Percentiles rank a stretch among this genome's conserved stretches.
phyloP scores from a whole-genome alignment of 2,797 vertebrate genomes.

The Eurystomus glaucurus region DNA sequence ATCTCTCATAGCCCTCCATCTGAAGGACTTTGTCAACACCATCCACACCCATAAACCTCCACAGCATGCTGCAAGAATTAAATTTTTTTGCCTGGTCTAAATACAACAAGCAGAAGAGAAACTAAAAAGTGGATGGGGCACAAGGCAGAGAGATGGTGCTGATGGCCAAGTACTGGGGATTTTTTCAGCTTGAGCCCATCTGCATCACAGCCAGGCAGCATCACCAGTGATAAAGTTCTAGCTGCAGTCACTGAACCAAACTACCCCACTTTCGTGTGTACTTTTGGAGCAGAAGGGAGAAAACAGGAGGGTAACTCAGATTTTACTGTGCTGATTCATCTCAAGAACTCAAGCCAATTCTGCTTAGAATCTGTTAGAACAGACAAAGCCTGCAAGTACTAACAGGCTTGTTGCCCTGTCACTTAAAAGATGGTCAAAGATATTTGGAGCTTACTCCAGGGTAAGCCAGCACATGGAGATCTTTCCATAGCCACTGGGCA shows the following conservation, averaged over 20 bases:
- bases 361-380: not conserved
- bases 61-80: not conserved
- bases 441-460: not conserved
- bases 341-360: not conserved
- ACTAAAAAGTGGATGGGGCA: not conserved
- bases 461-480: not conserved
- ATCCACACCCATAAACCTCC: not conserved
- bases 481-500: not conserved
- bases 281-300: not conserved
- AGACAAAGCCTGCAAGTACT: not conserved
- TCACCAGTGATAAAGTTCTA: not conserved
- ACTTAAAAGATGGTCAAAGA: not conserved
- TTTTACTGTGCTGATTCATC: not conserved
- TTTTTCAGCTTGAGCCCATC: not conserved
- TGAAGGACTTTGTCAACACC: not conserved
- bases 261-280: not conserved
- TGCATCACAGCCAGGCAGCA: not conserved
- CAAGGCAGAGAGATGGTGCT: not conserved
- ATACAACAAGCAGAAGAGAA: not conserved
- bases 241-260: not conserved
- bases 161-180: not conserved
- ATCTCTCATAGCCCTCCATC: not conserved
- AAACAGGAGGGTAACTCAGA: not conserved
- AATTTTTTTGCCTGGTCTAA: not conserved
- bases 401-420: not conserved